phyloP scores from a whole-genome alignment of 2,113 vertebrate genomes.

The Nesoenas mayeri region DNA sequence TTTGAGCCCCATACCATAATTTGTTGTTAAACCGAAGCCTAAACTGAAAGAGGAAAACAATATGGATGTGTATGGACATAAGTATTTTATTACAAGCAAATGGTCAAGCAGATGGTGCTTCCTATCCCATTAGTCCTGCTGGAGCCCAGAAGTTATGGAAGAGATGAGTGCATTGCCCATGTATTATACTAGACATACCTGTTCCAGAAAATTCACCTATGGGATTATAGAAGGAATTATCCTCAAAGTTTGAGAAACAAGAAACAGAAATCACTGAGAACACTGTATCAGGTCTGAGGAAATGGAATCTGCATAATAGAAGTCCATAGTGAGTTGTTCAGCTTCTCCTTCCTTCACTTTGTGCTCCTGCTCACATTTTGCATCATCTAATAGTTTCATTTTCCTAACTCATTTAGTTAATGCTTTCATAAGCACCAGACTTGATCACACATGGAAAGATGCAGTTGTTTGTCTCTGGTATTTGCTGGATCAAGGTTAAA shows the following conservation, averaged over 20 bases:
- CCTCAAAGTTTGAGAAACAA: neutral
- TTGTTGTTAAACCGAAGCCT: neutral
- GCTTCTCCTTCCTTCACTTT: neutral
- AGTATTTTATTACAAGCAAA: slow-evolving; percentile 17
- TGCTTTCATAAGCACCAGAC: neutral
- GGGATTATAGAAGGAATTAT: neutral
- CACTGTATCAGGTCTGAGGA: neutral
- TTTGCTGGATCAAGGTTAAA: neutral
- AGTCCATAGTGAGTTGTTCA: neutral
- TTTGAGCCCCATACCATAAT: neutral
- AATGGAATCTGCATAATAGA: neutral
- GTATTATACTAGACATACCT: neutral
- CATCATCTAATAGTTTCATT: neutral
- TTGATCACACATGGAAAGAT: neutral
- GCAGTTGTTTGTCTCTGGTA: neutral
- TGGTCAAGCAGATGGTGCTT: neutral
- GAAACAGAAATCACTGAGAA: neutral
- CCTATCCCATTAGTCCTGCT: neutral
- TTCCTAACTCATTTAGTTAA: neutral
- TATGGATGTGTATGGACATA: neutral
- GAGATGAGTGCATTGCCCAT: neutral
- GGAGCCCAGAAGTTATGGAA: neutral
- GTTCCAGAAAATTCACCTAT: neutral
- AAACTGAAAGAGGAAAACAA: neutral
- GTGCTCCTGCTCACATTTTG: neutral